Conservation (phyloP, 2,888 invertebrate species). For the Eudemis profundana region DNA sequence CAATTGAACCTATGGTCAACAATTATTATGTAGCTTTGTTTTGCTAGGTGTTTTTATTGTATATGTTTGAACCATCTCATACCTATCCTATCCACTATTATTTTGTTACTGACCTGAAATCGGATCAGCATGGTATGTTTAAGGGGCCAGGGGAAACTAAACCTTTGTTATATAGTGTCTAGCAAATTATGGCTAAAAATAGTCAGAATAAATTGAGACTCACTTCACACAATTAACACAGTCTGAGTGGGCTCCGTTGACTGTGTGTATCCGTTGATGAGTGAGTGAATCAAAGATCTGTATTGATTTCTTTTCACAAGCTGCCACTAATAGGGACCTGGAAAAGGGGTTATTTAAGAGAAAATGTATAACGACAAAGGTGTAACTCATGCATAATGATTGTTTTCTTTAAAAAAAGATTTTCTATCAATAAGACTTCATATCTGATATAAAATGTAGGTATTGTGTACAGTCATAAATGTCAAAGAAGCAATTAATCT, state of each 20-base stretch:
- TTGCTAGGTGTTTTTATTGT: no score
- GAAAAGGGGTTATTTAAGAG: slow-evolving; percentile 51
- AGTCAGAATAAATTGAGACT: slow-evolving; percentile 55
- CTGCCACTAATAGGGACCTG: slow-evolving; percentile 93
- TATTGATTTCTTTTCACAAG: slow-evolving; percentile 95
- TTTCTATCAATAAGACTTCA: no score
- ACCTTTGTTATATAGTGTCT: not conserved
- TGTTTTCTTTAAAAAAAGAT: not conserved
- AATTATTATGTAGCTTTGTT: no score
- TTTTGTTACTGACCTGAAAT: no score
- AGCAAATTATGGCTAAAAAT: not conserved
- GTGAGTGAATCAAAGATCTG: slow-evolving; percentile 94
- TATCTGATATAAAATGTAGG: no score
- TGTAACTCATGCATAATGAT: no score
- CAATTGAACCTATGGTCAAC: no score
- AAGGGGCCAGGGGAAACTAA: not conserved
- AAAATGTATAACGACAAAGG: slow-evolving; percentile 14
- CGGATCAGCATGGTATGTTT: not conserved
- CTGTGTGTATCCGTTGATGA: slow-evolving; percentile 89
- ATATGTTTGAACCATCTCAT: no score
- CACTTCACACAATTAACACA: slow-evolving; percentile 98
- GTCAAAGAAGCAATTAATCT: not conserved
- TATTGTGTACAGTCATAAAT: not conserved
- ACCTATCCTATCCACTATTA: no score
- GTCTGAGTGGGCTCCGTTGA: slow-evolving; percentile 93